Conservation (phyloP, 2,888 invertebrate species). For the Tholera decimalis region DNA sequence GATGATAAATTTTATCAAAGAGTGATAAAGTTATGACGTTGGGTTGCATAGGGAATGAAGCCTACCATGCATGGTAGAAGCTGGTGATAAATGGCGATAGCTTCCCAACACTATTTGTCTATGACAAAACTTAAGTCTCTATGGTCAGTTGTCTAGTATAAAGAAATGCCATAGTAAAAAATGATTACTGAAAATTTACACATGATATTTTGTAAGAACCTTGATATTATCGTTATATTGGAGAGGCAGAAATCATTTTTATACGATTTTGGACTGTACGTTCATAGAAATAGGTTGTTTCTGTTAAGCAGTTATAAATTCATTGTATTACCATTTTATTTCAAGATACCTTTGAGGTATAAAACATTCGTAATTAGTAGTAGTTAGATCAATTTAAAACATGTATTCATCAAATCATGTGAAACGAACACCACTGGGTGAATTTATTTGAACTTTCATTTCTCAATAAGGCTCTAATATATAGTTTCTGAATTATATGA, state of each 20-base stretch:
- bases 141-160: slow-evolving; percentile 18
- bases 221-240: slow-evolving; percentile 28
- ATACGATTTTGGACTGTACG: slow-evolving; percentile 16
- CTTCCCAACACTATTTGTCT: slow-evolving; percentile 20
- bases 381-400: slow-evolving; percentile 17
- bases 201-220: slow-evolving; percentile 13
- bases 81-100: background rate
- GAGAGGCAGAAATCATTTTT: slow-evolving; percentile 2
- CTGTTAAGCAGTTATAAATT: slow-evolving; percentile 4
- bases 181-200: slow-evolving; percentile 15
- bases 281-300: background rate
- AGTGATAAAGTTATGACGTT: slow-evolving; percentile 20
- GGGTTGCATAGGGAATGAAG: slow-evolving; percentile 19
- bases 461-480: slow-evolving; percentile 30
- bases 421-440: background rate
- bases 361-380: background rate
- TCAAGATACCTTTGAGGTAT: background rate
- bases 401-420: background rate
- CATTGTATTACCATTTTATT: slow-evolving; percentile 8
- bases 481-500: background rate
- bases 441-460: slow-evolving; percentile 19
- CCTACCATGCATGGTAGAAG: background rate
- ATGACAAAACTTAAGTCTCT: slow-evolving; percentile 10
- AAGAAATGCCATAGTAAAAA: slow-evolving; percentile 10
- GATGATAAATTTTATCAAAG: background rate